A percentile compares a stretch with the other conserved stretches of the same genome.
These are phyloP conservation scores for Sebastes reedi DNA, from an alignment of 2,797 vertebrate genomes.

Conservation along the genomic window DNA sequence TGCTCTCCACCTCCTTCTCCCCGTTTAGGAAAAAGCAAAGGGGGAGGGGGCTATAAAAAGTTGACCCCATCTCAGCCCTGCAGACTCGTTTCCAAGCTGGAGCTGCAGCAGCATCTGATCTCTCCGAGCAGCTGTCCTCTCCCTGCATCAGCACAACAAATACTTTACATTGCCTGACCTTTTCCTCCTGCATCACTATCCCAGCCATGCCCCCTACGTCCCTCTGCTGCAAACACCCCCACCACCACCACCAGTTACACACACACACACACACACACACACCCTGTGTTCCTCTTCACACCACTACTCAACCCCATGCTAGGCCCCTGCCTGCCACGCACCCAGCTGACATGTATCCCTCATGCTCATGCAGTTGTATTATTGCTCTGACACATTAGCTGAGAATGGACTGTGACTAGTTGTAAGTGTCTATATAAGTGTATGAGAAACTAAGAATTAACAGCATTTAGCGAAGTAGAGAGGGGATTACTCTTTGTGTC, in stretches of 20 bases:
- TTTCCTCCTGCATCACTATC: constrained; percentile 83
- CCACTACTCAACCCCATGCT: constrained; percentile 60
- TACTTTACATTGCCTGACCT: constrained; percentile 86
- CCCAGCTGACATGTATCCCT: constrained; percentile 71
- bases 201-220: constrained; percentile 60
- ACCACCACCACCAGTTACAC: not conserved
- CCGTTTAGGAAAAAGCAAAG: constrained; percentile 66
- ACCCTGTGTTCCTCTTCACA: constrained; percentile 53
- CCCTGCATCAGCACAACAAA: constrained; percentile 89
- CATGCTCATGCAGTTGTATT: constrained; percentile 70
- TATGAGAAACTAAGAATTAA: constrained; percentile 8
- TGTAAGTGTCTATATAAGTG: constrained; percentile 20
- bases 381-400: constrained; percentile 70
- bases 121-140: constrained; percentile 84
- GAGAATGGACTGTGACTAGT: constrained; percentile 52
- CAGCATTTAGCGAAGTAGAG: not conserved
- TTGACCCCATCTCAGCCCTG: constrained; percentile 78
- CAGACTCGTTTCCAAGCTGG: constrained; percentile 70
- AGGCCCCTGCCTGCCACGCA: constrained; percentile 66
- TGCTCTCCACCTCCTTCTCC: constrained; percentile 61
- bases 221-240: constrained; percentile 36
- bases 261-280: constrained; percentile 11
- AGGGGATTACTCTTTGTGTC: not conserved
- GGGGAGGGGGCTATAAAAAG: constrained; percentile 84
- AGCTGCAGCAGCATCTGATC: constrained; percentile 81